phyloP scores from a whole-genome alignment of 2,888 invertebrate species.

The Drosophila tanythrix region DNA sequence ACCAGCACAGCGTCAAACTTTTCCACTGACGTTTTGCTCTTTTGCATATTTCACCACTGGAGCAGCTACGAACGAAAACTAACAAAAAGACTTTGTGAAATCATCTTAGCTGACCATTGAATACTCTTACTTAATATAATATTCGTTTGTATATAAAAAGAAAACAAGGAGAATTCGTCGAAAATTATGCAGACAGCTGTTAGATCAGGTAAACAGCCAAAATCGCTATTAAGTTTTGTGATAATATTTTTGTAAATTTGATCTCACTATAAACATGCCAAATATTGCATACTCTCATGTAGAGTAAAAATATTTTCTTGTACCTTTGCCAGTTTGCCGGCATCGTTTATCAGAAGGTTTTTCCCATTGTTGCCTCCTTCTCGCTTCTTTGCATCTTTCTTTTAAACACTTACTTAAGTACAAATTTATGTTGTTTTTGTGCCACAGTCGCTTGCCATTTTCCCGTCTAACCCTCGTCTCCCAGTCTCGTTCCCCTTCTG shows the following conservation, averaged over 20 bases:
- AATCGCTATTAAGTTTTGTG: background rate
- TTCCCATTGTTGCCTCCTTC: conserved; percentile 6
- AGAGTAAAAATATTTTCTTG: conserved; percentile 32
- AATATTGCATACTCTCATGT: fast-evolving
- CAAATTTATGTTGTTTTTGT: conserved; percentile 79
- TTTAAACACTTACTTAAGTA: conserved; percentile 81
- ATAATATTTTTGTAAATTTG: background rate
- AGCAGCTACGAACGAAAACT: conserved; percentile 56
- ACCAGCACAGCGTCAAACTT: conserved; percentile 76
- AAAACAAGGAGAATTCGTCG: background rate
- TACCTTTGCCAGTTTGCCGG: conserved; percentile 33
- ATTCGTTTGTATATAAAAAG: background rate
- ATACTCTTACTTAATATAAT: conserved; percentile 18
- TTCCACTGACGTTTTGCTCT: conserved; percentile 73
- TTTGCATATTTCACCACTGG: conserved; percentile 74
- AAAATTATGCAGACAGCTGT: background rate
- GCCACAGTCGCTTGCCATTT: conserved; percentile 29
- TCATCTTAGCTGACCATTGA: background rate
- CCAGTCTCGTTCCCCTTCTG: background rate
- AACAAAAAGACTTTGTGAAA: conserved; percentile 15
- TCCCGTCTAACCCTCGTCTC: background rate
- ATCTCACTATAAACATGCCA: background rate
- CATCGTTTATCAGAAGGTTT: conserved; percentile 61
- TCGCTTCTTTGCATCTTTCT: conserved; percentile 59
- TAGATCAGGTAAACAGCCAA: background rate